Evolutionary conservation across 2,113 vertebrate species (phyloP).

Genomic region (Phalacrocorax brasilianus): DNA sequence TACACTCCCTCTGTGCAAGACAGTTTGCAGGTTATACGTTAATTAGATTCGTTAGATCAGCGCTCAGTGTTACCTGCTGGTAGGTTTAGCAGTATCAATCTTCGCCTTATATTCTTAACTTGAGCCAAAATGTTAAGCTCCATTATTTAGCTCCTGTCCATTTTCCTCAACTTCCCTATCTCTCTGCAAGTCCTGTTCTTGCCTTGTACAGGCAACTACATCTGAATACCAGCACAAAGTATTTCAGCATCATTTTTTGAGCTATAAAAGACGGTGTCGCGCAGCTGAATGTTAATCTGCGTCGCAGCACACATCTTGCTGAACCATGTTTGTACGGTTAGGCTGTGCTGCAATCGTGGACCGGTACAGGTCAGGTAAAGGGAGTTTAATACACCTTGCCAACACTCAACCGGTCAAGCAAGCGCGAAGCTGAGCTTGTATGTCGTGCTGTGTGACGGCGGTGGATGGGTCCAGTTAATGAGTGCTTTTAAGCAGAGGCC

Average conservation of each 20-base stretch:
- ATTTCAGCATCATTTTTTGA: not conserved
- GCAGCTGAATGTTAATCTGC: not conserved
- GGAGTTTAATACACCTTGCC: not conserved
- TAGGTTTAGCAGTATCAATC: not conserved
- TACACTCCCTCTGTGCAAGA: not conserved
- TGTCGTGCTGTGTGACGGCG: not conserved
- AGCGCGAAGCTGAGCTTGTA: not conserved
- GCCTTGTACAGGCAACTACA: too few relatives aligned
- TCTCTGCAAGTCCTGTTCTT: not conserved
- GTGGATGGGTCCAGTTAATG: not conserved
- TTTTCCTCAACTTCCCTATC: not conserved
- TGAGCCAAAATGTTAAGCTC: not conserved
- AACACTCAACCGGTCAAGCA: not conserved
- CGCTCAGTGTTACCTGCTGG: not conserved
- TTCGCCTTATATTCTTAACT: rapidly evolving
- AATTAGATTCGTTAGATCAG: not conserved
- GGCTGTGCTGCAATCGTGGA: rapidly evolving
- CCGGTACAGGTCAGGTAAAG: not conserved
- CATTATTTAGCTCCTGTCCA: not conserved
- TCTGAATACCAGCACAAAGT: too few relatives aligned
- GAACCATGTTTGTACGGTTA: rapidly evolving
- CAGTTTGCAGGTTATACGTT: not conserved
- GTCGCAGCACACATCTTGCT: rapidly evolving
- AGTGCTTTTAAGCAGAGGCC: not conserved
- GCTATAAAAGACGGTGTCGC: not conserved